phyloP scores from a whole-genome alignment of 1,140 invertebrate genomes.

The Limonius californicus region DNA sequence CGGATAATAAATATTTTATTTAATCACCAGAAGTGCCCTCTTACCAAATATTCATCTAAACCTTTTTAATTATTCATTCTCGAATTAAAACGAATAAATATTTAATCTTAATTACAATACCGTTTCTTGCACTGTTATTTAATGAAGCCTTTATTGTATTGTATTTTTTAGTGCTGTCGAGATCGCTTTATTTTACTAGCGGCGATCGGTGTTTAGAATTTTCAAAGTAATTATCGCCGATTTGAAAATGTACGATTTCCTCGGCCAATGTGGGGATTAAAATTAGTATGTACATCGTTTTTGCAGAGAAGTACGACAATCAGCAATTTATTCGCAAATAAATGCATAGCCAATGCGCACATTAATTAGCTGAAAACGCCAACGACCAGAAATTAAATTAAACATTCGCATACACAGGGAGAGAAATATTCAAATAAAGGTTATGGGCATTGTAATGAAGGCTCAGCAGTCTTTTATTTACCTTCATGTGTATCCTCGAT shows the following conservation, averaged over 20 bases:
- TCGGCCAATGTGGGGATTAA: no score
- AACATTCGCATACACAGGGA: neutral
- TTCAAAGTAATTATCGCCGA: no score
- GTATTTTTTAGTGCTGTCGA: no score
- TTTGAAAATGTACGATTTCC: no score
- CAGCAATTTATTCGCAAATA: neutral
- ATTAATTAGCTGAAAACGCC: conserved; percentile 1
- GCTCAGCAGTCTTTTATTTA: no score
- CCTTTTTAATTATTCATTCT: conserved; percentile 13
- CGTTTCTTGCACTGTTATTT: neutral
- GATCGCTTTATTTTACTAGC: no score
- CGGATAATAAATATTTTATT: conserved; percentile 19
- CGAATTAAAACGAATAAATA: conserved; percentile 12
- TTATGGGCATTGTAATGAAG: no score
- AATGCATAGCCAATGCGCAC: neutral
- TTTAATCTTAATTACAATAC: conserved; percentile 7
- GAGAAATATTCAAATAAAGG: no score
- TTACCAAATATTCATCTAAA: conserved; percentile 3
- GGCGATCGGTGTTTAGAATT: no score
- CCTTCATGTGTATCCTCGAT: no score
- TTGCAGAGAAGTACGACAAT: neutral
- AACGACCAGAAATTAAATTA: neutral
- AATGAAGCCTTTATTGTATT: neutral
- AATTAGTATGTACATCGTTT: no score
- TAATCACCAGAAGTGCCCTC: conserved; percentile 15